phyloP scores from a whole-genome alignment of 2,797 vertebrate species.

The Hippoglossus hippoglossus region DNA sequence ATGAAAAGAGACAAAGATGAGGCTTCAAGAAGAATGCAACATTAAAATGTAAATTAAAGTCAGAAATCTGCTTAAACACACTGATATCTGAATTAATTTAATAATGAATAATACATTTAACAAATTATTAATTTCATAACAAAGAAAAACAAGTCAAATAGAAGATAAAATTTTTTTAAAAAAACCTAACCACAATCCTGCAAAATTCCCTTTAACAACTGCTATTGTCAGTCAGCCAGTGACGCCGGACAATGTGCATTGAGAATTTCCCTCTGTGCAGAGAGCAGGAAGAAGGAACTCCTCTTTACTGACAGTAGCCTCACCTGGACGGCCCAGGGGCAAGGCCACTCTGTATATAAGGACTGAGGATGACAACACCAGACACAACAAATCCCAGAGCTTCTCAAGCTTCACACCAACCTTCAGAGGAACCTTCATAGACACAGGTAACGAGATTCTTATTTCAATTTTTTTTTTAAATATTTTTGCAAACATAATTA shows the following conservation, averaged over 20 bases:
- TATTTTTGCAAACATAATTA: background rate
- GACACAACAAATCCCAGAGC: conserved; percentile 12
- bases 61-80: background rate
- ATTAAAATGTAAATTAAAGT: background rate
- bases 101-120: background rate
- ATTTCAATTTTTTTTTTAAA: background rate
- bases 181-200: no score
- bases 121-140: no score
- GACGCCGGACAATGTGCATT: conserved; percentile 14
- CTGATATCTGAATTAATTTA: background rate
- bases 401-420: background rate
- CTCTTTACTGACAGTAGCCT: conserved; percentile 34
- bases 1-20: no score
- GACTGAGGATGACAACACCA: background rate
- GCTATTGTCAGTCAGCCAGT: background rate
- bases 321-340: conserved; percentile 29
- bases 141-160: no score
- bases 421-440: conserved; percentile 1
- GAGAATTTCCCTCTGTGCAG: conserved; percentile 5
- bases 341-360: conserved; percentile 54
- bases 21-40: background rate
- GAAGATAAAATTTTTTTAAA: no score
- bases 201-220: no score
- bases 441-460: conserved; percentile 42
- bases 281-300: conserved; percentile 73